Percentiles rank a stretch among this genome's conserved stretches.
These are phyloP conservation scores for Drosophila antonietae DNA, from an alignment of 2,888 invertebrate species.

Conservation along the genomic window DNA sequence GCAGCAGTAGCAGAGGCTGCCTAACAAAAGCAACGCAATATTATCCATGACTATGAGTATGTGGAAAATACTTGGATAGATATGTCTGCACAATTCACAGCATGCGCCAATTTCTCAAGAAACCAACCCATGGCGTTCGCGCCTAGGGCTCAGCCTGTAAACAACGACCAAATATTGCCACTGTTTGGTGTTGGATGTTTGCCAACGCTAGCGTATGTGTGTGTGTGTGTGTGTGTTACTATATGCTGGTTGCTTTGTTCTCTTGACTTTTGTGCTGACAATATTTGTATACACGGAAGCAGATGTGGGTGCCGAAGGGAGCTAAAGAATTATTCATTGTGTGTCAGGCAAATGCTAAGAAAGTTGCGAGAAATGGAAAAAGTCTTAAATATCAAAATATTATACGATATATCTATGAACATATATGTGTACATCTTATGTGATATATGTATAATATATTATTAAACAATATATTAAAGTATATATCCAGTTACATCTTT, in stretches of 20 bases:
- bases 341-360: conserved; percentile 23
- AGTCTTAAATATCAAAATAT: background rate
- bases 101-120: conserved; percentile 79
- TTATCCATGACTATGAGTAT: conserved; percentile 61
- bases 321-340: conserved; percentile 44
- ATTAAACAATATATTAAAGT: too few species aligned
- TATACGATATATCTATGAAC: too few species aligned
- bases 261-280: conserved; percentile 72
- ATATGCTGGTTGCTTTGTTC: conserved; percentile 64
- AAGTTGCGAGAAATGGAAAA: conserved; percentile 30
- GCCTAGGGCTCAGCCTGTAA: conserved; percentile 70
- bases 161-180: conserved; percentile 72
- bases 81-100: conserved; percentile 68
- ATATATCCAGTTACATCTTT: too few species aligned
- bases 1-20: conserved; percentile 21
- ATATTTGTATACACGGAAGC: conserved; percentile 56
- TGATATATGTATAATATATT: too few species aligned
- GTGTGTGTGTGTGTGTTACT: conserved; percentile 10
- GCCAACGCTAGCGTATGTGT: conserved; percentile 22
- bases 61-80: conserved; percentile 54
- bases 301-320: conserved; percentile 60
- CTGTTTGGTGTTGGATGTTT: conserved; percentile 62
- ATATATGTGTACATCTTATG: too few species aligned
- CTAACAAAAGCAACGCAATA: conserved; percentile 76
- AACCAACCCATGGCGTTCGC: conserved; percentile 67